Evolutionary conservation across 2,113 vertebrate genomes (phyloP).

Genomic region (Corvus moneduloides): DNA sequence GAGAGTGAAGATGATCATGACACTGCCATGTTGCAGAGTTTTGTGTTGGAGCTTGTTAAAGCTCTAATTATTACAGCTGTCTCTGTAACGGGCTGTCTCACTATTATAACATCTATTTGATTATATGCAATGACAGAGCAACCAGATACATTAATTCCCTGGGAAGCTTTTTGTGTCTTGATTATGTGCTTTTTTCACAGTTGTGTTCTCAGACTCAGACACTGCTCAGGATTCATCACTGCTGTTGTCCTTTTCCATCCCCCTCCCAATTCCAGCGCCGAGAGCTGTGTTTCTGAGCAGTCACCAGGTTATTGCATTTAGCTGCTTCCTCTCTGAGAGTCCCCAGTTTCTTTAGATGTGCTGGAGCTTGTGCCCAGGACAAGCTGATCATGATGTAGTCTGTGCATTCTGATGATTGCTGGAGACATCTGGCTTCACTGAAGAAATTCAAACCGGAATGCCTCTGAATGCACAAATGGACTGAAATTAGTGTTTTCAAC

Average conservation of each 20-base stretch:
- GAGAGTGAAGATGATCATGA: slow-evolving; percentile 17
- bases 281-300: not conserved
- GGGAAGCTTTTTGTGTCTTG: not conserved
- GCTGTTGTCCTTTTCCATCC: not conserved
- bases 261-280: rapidly evolving
- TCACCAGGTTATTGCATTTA: not conserved
- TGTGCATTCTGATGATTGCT: not conserved
- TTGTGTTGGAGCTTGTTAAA: slow-evolving; percentile 5
- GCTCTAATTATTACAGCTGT: slow-evolving; percentile 29
- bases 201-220: not conserved
- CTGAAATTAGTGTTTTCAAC: slow-evolving; percentile 6
- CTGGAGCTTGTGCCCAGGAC: not conserved
- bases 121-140: not conserved
- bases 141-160: not conserved
- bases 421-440: not conserved
- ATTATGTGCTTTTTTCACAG: not conserved
- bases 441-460: not conserved
- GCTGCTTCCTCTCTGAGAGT: not conserved
- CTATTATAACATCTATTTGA: not conserved
- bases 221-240: not conserved
- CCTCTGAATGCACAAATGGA: not conserved
- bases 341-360: not conserved
- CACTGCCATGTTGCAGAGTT: not conserved
- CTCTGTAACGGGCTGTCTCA: not conserved
- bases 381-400: not conserved